Evolutionary conservation across 2,797 vertebrate species (phyloP), one percentile per base, ranked within the genome.

Genomic region (Semaprochilodus insignis): DNA sequence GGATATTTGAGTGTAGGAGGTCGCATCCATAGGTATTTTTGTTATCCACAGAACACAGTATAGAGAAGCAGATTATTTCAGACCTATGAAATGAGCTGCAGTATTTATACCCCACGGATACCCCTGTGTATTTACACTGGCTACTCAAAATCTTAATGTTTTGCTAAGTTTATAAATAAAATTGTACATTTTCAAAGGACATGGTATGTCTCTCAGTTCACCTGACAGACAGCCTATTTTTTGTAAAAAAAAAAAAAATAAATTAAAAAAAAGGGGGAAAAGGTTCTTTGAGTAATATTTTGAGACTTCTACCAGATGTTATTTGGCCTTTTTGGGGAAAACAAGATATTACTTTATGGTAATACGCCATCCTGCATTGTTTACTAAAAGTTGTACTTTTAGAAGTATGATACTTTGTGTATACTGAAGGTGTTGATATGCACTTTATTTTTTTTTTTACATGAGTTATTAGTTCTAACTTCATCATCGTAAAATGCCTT

Each of bases 1-100:
- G 96, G 95, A 94, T 94, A 81, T 96, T 95, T 96, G 95, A 95
- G 94, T 93, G 92, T 94, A 93, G 94, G 95, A 94, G 87, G 91
- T 87, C 84, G 91, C 91, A 81, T 60, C 59, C 89, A 92, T 93
- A 92, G 94, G 93, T 92, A 74, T 83, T 83, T 86, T 84, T 84
- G 81, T 71, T 85, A 77, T 84, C 19, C 69, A 79, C 78, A 73
- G 40, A 86, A 87, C 78, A 86, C 72, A 71, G 34, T n/a, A 86
- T 69, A 40, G 48, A 34, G 23, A 94, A 93, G 87, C 91, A 92
- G 95, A 70, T 85, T 72, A 77, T 87, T 88, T 81, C 54, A 70
- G 81, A 74, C 73, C 27, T 85, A 51, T 36, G 77, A 81, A 77
- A 86, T 72, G 78, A 79, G 62, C 62, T 79, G 85, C 74, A 74